A percentile compares a stretch with the other conserved stretches of the same genome.
These are phyloP conservation scores for Fissipunctia ypsillon DNA, from an alignment of 2,888 invertebrate genomes.

Conservation along the genomic window DNA sequence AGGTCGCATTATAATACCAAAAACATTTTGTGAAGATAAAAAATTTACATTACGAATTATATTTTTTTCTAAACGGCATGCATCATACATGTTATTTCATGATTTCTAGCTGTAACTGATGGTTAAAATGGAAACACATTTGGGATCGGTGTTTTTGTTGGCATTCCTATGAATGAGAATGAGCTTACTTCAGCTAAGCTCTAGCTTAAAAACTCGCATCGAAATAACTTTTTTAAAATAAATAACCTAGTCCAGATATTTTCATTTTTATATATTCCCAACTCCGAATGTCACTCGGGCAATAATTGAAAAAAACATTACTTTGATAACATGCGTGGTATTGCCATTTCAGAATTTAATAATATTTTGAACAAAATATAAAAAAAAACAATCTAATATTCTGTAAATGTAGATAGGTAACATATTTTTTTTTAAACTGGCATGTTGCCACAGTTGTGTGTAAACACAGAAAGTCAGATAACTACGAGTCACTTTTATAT, in stretches of 20 bases:
- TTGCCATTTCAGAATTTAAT: slow-evolving; percentile 31
- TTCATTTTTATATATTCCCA: slow-evolving; percentile 14
- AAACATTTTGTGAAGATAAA: neutral
- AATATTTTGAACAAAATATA: slow-evolving; percentile 32
- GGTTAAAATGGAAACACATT: neutral
- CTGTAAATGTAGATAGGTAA: neutral
- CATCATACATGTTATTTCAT: neutral
- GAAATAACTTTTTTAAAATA: neutral
- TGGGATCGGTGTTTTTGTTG: neutral
- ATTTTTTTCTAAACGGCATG: neutral
- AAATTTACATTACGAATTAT: too few species aligned
- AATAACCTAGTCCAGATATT: neutral
- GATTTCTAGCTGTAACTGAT: neutral
- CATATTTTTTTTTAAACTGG: slow-evolving; percentile 30
- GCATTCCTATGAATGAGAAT: neutral
- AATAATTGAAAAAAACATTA: slow-evolving; percentile 13
- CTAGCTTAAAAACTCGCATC: neutral
- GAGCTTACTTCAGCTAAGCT: neutral
- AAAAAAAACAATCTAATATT: slow-evolving; percentile 20
- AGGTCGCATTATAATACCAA: neutral
- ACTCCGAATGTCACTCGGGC: neutral
- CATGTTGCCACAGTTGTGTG: slow-evolving; percentile 28
- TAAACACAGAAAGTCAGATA: slow-evolving; percentile 13
- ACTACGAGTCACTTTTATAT: slow-evolving; percentile 30
- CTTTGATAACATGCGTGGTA: slow-evolving; percentile 7